Evolutionary conservation across 2,888 invertebrate species (phyloP), one percentile per base, ranked within the genome.

Genomic region (Sipha maydis): DNA sequence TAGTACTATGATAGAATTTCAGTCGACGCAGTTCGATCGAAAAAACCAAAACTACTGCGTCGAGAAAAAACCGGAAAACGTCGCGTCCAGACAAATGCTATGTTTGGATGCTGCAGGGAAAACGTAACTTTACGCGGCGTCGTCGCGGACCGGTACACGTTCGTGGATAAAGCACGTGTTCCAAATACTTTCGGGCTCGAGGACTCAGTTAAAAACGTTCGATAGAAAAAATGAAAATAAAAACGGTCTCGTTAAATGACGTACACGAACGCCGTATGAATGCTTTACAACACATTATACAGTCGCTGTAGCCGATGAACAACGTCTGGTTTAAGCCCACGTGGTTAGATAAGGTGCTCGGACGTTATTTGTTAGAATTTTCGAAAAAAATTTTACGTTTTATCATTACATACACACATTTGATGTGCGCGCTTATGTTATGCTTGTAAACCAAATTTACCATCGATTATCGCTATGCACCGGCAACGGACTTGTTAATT

Each of bases 401-500:
- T 14, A 48, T 48, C 14, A 11, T 11, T 48, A 14, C 5, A 48
- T 14, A 48, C 11, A 14, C 48, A 1, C 48, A 14, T 14, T 80
- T 41, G 48, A 82, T n/a, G 80, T 67, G n/a, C 38, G 48, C 11
- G 48, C 11, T 0, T 48, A 14, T 14, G 48, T 48, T 48, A 80
- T n/a, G 9, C 11, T 5, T n/a, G 9, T 41, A 17, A 69, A 67
- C 80, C 7, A 7, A 67, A 69, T 69, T 69, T 69, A 82, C 69
- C 69, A 82, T 82, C 82, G 82, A 82, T 82, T 82, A 82, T 69
- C 41, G 41, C 48, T 28, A 8, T 48, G 28, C 41, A 28, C 4
- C 82, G 48, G 54, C 79, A 25, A 34, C 14, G 21, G 21, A 34
- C 7, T 82, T 69, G 69, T 83, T 31, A 71, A 83, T 83, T 71